These are phyloP conservation scores for Calidris pygmaea DNA, from an alignment of 2,113 vertebrate species.

Conservation along the genomic window DNA sequence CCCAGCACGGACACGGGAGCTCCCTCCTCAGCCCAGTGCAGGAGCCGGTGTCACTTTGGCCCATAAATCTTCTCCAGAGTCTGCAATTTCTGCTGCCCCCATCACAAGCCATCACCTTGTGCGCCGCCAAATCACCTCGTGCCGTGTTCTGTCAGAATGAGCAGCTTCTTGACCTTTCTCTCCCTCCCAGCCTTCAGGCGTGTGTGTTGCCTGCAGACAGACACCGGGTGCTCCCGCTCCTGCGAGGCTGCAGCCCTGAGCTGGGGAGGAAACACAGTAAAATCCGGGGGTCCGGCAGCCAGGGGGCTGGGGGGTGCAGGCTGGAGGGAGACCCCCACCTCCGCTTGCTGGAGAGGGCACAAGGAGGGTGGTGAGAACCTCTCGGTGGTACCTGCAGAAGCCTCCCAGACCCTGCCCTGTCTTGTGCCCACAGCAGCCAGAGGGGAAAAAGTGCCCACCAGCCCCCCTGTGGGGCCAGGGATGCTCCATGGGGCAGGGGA, in stretches of 20 bases:
- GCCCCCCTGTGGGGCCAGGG: accelerated
- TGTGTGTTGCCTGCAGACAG: background rate
- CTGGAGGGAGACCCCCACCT: background rate
- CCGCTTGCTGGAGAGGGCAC: accelerated
- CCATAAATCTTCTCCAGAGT: background rate
- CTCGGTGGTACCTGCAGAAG: background rate
- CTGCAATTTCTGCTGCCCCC: background rate
- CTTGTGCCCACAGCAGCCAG: background rate
- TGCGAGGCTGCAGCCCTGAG: background rate
- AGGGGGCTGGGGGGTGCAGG: accelerated
- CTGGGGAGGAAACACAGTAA: background rate
- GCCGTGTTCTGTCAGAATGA: background rate
- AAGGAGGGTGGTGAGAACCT: background rate
- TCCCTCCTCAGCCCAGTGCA: background rate
- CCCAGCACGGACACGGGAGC: background rate
- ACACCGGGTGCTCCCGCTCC: accelerated
- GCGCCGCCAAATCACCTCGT: background rate
- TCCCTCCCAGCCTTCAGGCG: background rate
- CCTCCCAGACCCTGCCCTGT: too few relatives aligned
- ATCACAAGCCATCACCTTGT: background rate
- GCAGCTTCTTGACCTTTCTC: background rate
- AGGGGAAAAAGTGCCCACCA: background rate
- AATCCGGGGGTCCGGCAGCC: background rate
- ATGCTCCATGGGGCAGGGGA: background rate
- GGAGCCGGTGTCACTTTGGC: background rate